phyloP scores from a whole-genome alignment of 2,888 invertebrate species.

The Xanthorhoe spadicearia region DNA sequence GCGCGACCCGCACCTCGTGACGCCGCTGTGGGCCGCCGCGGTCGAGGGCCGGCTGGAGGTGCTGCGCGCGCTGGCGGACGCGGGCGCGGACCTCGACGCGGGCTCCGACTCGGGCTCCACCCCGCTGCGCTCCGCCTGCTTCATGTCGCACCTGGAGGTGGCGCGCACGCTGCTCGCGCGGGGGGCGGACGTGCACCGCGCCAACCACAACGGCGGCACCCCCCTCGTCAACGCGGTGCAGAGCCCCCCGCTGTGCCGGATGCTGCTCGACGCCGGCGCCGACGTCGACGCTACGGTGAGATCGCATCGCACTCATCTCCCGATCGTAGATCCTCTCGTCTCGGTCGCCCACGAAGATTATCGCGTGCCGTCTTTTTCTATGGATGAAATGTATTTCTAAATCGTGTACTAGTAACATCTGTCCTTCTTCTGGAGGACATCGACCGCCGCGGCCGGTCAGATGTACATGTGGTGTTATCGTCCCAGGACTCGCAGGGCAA shows the following conservation, averaged over 20 bases:
- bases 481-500: slow-evolving; percentile 93
- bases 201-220: slow-evolving; percentile 96
- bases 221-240: slow-evolving; percentile 97
- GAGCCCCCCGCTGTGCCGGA: slow-evolving; percentile 91
- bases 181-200: slow-evolving; percentile 92
- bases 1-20: slow-evolving; percentile 91
- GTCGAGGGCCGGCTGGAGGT: slow-evolving; percentile 92
- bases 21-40: slow-evolving; percentile 96
- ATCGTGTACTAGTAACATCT: too few relatives aligned
- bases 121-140: slow-evolving; percentile 95
- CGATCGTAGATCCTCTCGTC: too few relatives aligned
- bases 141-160: slow-evolving; percentile 93
- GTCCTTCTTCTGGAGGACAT: too few relatives aligned
- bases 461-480: too few relatives aligned
- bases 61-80: slow-evolving; percentile 90
- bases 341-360: too few relatives aligned
- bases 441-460: too few relatives aligned
- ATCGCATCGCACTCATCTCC: background rate
- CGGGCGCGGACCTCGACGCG: slow-evolving; percentile 94
- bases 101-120: slow-evolving; percentile 95
- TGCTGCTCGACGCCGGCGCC: slow-evolving; percentile 91
- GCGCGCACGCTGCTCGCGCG: slow-evolving; percentile 90
- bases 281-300: slow-evolving; percentile 87
- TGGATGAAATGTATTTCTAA: too few relatives aligned
- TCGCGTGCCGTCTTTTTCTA: too few relatives aligned